Percentiles rank a stretch among this genome's conserved stretches.
Conservation (phyloP, 2,113 vertebrate species). For the Indicator indicator region DNA sequence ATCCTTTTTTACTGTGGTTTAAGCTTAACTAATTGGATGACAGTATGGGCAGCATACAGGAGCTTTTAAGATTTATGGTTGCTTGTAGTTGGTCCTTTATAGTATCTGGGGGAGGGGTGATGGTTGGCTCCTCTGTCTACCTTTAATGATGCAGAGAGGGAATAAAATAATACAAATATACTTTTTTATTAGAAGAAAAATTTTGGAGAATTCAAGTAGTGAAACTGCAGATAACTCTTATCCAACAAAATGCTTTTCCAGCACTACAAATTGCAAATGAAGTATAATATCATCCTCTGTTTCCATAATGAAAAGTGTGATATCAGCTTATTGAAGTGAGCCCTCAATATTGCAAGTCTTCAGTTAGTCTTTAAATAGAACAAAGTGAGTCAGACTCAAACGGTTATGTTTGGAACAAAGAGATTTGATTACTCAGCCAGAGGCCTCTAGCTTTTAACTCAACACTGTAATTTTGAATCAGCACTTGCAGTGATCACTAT, state of each 20-base stretch:
- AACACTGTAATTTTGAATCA: not conserved
- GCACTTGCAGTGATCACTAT: not conserved
- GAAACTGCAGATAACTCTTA: not conserved
- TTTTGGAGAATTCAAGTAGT: not conserved
- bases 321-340: not conserved
- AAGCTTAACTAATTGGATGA: not conserved
- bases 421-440: constrained; percentile 17
- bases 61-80: not conserved
- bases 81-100: not conserved
- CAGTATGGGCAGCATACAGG: not conserved
- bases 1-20: not conserved
- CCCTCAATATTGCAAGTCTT: not conserved
- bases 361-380: constrained; percentile 37
- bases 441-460: not conserved
- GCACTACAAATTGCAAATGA: not conserved
- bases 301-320: not conserved
- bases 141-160: not conserved
- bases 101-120: not conserved
- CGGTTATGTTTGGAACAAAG: constrained; percentile 15
- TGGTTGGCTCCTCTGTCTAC: not conserved
- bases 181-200: not conserved
- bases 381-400: constrained; percentile 10
- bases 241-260: not conserved
- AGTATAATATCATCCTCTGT: not conserved
- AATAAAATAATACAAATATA: not conserved